Base-by-base conservation (phyloP, 2,113 vertebrate species). In the Struthidea cinerea region DNA sequence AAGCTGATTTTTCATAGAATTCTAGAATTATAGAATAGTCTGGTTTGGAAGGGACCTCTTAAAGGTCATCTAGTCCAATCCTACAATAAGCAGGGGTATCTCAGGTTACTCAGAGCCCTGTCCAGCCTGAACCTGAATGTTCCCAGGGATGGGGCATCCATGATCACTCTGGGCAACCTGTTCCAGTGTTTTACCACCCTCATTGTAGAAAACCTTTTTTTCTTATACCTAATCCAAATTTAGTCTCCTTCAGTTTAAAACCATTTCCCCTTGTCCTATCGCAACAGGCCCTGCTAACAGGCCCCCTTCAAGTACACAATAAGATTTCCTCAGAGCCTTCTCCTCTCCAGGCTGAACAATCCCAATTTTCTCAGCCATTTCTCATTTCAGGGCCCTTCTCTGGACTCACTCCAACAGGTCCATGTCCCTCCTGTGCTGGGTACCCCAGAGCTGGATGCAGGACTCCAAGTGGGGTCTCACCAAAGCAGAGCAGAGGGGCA, bases 1-100 rank as follows among this genome's bases (percentile, higher is more conserved):
- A 92, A 76, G 70, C 37, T 80, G 88, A 61, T 80, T 86, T 87
- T 90, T 90, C 50, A 39, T 42, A 41, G 32, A 90, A 42, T 50
- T 77, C 32, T 56, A 70, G 42, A 63, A 28, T 44, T 22, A 17
- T 56, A 63, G 42, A 56, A 63, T 37, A 33, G 49, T 56, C 64
- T 70, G 19, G 22, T 10, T 63, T 35, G 32, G 49, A 84, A 63
- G 22, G 19, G 9, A 37, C 49, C 32, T 69, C 42, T 61, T 53
- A 56, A 56, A 69, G 18, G 27, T 42, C 35, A 33, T 49, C 35
- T 56, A 37, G 49, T 70, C 42, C 32, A 56, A 28, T 70, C 19
- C 56, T 50, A 11, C 22, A 55, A 21, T 49, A 42, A 70, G 32
- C 27, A 50, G 32, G 49, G 49, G 28, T 47, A 44, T 56, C 27